These are phyloP conservation scores for Eulithis prunata DNA, from an alignment of 2,888 invertebrate species.

Conservation along the genomic window DNA sequence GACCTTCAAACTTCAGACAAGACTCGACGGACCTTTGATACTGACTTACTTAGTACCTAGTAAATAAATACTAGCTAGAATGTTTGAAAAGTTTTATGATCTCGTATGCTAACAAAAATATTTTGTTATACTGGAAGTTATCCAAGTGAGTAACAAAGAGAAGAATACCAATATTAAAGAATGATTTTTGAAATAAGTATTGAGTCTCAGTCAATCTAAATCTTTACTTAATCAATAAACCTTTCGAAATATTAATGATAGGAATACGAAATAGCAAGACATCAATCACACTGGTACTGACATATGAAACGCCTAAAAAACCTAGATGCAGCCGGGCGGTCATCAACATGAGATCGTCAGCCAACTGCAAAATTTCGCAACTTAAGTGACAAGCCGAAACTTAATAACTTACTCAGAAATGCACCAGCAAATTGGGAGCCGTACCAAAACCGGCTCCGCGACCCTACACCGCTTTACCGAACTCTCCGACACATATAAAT, in stretches of 20 bases:
- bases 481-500: slow-evolving; percentile 82
- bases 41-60: background rate
- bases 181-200: background rate
- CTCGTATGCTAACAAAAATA: too few species aligned
- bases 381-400: slow-evolving; percentile 82
- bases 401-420: slow-evolving; percentile 84
- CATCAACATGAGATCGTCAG: slow-evolving; percentile 55
- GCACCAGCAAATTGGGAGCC: slow-evolving; percentile 81
- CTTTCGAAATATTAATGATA: slow-evolving; percentile 29
- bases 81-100: background rate
- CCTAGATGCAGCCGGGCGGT: slow-evolving; percentile 46
- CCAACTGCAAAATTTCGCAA: slow-evolving; percentile 80
- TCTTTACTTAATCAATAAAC: slow-evolving; percentile 15
- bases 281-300: slow-evolving; percentile 28
- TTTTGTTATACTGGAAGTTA: too few species aligned
- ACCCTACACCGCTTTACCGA: slow-evolving; percentile 78
- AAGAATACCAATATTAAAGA: background rate
- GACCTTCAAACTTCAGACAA: slow-evolving; percentile 55
- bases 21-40: slow-evolving; percentile 6
- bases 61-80: background rate
- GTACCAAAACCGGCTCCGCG: slow-evolving; percentile 76
- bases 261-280: slow-evolving; percentile 30
- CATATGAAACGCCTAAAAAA: slow-evolving; percentile 39
- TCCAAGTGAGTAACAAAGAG: background rate
- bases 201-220: slow-evolving; percentile 2